Conservation (phyloP, 2,113 vertebrate species). For the Rhynchomys soricoides region DNA sequence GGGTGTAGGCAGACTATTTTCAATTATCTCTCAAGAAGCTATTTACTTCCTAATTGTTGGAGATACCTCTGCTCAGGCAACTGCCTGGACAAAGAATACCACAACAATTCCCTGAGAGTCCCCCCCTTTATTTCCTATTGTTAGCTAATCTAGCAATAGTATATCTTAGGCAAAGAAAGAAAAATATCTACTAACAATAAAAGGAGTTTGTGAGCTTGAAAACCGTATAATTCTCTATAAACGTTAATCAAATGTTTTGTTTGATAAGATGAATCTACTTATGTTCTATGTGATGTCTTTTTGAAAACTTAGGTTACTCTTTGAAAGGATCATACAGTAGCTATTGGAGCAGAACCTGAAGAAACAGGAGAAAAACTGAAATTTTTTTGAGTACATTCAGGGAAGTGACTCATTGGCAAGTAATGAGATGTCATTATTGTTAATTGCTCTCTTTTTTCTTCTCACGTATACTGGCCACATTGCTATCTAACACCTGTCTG, state of each 20-base stretch:
- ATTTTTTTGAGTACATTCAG: not conserved
- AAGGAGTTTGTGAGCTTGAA: not conserved
- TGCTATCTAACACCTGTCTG: not conserved
- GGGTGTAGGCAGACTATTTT: not conserved
- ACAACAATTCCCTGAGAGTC: not conserved
- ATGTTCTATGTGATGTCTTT: slow-evolving; percentile 7
- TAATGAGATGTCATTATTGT: not conserved
- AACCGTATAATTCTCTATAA: not conserved
- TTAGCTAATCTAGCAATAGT: not conserved
- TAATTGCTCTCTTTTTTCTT: slow-evolving; percentile 42
- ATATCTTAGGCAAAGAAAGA: not conserved
- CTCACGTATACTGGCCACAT: not conserved
- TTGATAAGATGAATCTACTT: not conserved
- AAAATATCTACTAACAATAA: not conserved
- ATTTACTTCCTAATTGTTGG: slow-evolving; percentile 19
- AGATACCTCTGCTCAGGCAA: not conserved
- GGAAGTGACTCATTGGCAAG: not conserved
- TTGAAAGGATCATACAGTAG: not conserved
- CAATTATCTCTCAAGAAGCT: not conserved
- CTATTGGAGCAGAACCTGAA: not conserved
- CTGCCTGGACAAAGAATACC: not conserved
- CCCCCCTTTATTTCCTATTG: not conserved
- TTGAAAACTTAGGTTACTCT: not conserved
- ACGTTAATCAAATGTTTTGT: not conserved
- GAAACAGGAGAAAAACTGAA: not conserved